Evolutionary conservation across 37 sponge, comb jelly and placozoan species (phyloP).

Genomic region (Cliona cf. orientalis): DNA sequence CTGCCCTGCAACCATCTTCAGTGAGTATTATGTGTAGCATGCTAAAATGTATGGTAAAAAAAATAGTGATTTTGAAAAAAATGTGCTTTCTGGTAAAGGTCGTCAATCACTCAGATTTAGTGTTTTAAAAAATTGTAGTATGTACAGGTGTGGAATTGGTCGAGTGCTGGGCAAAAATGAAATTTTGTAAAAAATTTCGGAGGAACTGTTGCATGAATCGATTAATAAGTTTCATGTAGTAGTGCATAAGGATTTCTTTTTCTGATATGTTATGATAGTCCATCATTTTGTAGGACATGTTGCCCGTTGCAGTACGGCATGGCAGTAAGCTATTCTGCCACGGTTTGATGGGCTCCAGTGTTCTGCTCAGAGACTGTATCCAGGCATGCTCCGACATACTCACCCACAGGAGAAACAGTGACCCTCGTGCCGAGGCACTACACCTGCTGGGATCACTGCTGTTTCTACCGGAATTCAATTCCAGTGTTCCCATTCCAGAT

Average conservation of each 20-base stretch:
- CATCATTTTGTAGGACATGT: constrained; percentile 18
- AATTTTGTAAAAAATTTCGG: background rate
- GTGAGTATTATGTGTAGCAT: constrained; percentile 26
- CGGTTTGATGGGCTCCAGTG: constrained; percentile 54
- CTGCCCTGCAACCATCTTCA: constrained; percentile 38
- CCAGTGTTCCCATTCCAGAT: background rate
- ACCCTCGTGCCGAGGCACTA: constrained; percentile 52
- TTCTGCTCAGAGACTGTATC: constrained; percentile 63
- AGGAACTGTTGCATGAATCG: background rate
- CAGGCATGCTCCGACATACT: constrained; percentile 43
- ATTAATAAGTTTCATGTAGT: background rate
- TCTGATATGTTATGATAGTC: too few relatives aligned
- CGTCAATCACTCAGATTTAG: too few relatives aligned
- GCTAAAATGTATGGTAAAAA: too few relatives aligned
- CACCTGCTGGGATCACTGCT: constrained; percentile 55
- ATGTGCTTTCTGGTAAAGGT: too few relatives aligned
- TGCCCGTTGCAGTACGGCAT: constrained; percentile 41
- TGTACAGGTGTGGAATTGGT: too few relatives aligned
- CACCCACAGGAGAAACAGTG: background rate
- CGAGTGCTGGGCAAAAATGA: background rate
- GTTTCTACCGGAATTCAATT: constrained; percentile 39
- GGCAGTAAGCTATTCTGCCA: constrained; percentile 55
- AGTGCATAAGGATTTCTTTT: background rate
- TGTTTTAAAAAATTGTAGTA: too few relatives aligned
- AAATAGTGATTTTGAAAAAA: too few relatives aligned